phyloP scores from a whole-genome alignment of 1,140 invertebrate species.

The Drosophila ananassae region DNA sequence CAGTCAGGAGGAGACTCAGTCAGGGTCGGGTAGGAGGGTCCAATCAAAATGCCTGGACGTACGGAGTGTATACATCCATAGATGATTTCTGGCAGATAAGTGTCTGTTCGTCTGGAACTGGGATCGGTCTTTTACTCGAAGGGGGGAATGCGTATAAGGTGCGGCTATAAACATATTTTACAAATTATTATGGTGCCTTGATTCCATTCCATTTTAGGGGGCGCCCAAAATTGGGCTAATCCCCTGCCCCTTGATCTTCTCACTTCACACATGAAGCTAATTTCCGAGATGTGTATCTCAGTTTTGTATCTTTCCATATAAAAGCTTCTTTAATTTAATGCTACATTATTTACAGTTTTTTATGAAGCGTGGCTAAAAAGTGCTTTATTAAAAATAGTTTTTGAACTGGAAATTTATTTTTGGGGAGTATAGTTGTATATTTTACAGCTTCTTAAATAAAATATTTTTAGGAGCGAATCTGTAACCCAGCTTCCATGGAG shows the following conservation, averaged over 20 bases:
- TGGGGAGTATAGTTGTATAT: neutral
- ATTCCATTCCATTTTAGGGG: constrained; percentile 49
- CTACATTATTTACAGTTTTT: constrained; percentile 27
- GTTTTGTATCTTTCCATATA: constrained; percentile 20
- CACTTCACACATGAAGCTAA: constrained; percentile 44
- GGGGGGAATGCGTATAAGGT: constrained; percentile 20
- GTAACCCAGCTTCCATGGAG: neutral
- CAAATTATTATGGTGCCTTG: constrained; percentile 60
- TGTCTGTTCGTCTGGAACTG: constrained; percentile 51
- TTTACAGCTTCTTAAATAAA: neutral
- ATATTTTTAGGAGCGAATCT: neutral
- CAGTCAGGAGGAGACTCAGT: constrained; percentile 18
- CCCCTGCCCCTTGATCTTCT: neutral
- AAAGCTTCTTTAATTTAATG: constrained; percentile 63
- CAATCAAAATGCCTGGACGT: constrained; percentile 56
- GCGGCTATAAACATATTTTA: constrained; percentile 70
- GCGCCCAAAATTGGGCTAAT: constrained; percentile 69
- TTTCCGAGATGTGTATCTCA: constrained; percentile 43
- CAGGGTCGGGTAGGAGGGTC: constrained; percentile 6
- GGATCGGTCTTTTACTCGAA: constrained; percentile 14
- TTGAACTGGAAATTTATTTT: neutral
- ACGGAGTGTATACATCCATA: constrained; percentile 26
- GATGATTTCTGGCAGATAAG: constrained; percentile 67
- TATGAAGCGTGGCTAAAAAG: constrained; percentile 3
- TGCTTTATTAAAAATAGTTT: neutral